Evolutionary conservation across 2,113 vertebrate species (phyloP).

Genomic region (Oreochromis tanganicae): DNA sequence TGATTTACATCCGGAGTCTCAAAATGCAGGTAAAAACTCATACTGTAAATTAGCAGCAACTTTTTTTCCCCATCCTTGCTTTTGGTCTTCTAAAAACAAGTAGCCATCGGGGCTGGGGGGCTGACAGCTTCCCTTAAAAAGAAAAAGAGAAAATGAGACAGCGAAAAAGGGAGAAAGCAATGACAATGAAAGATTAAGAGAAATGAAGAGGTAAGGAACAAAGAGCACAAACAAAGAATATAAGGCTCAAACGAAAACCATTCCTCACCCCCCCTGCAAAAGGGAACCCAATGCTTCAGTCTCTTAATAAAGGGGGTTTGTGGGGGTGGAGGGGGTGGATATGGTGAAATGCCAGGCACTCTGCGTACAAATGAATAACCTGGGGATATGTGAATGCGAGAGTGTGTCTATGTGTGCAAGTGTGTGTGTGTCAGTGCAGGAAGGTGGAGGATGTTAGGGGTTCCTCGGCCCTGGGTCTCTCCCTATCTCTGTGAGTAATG

Average conservation of each 20-base stretch:
- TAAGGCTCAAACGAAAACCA: conserved; percentile 39
- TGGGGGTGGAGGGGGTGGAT: not conserved
- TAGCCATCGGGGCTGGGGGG: not conserved
- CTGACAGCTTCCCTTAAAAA: not conserved
- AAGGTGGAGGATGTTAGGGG: conserved; percentile 47
- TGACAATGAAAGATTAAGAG: conserved; percentile 25
- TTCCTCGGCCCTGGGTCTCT: conserved; percentile 59
- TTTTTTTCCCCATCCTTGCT: not conserved
- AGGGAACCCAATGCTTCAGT: conserved; percentile 18
- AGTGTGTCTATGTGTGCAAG: not conserved
- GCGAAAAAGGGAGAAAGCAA: not conserved
- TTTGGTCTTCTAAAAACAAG: not conserved
- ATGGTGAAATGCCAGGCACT: conserved; percentile 55
- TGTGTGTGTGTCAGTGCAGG: not conserved
- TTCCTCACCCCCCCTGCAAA: conserved; percentile 16
- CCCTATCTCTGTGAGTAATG: conserved; percentile 73
- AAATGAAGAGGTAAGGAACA: conserved; percentile 27
- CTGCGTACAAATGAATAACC: conserved; percentile 64
- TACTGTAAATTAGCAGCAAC: not conserved
- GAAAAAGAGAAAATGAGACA: not conserved
- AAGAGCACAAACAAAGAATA: conserved; percentile 46
- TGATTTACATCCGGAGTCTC: not conserved
- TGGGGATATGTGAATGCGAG: not conserved
- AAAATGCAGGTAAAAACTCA: not conserved
- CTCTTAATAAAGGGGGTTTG: conserved; percentile 47